These are phyloP conservation scores for Stylophora pistillata DNA, from an alignment of 64 coral and sea anemone genomes.

Conservation along the genomic window DNA sequence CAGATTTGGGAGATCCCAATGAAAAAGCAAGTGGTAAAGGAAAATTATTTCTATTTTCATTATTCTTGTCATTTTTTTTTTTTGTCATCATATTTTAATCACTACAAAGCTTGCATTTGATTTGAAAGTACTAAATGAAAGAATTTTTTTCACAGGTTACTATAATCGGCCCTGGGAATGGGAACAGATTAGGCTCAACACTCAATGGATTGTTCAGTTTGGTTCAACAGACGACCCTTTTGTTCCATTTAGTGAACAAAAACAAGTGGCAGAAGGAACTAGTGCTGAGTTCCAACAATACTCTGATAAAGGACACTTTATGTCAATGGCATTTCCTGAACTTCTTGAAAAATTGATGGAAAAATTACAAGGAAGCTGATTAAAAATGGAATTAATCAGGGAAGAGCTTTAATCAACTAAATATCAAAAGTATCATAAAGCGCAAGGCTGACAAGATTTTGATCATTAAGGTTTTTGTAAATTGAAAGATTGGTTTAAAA, in stretches of 20 bases:
- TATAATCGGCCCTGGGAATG: conserved; percentile 83
- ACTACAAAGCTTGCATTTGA: not conserved
- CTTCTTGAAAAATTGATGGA: conserved; percentile 69
- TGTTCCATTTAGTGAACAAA: conserved; percentile 74
- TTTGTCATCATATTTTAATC: too few species aligned
- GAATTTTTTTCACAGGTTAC: conserved; percentile 55
- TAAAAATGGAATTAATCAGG: not conserved
- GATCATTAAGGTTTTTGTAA: not conserved
- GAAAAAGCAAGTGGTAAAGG: conserved; percentile 89
- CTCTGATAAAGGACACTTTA: conserved; percentile 77
- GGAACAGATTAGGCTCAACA: conserved; percentile 75
- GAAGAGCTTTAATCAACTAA: not conserved
- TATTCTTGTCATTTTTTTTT: too few species aligned
- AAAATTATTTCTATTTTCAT: not conserved
- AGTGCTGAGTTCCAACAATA: conserved; percentile 70
- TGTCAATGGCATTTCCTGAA: conserved; percentile 63
- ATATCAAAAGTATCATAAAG: not conserved
- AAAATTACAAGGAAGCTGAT: conserved; percentile 49
- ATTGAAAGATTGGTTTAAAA: too few species aligned
- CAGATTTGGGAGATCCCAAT: conserved; percentile 77
- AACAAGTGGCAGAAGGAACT: conserved; percentile 77
- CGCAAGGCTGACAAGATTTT: not conserved
- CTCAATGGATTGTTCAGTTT: conserved; percentile 94
- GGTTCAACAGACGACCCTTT: conserved; percentile 92
- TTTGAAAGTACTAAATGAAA: not conserved